phyloP scores from a whole-genome alignment of 2,888 invertebrate genomes.

The Lycia hirtaria region DNA sequence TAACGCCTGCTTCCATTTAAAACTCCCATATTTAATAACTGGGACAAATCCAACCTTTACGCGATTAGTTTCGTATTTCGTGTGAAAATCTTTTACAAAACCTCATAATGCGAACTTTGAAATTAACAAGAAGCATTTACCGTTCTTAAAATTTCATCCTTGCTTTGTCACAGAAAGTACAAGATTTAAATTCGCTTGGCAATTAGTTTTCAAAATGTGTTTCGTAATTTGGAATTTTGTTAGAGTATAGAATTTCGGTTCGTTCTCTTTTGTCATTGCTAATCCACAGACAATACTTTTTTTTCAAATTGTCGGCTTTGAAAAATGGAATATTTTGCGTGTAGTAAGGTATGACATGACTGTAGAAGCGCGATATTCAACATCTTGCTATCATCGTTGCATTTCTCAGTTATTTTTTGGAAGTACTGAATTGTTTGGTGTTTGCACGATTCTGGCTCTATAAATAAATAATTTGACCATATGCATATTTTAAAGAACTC shows the following conservation, averaged over 20 bases:
- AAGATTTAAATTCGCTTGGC: background rate
- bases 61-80: slow-evolving; percentile 29
- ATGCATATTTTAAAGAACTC: too few relatives aligned
- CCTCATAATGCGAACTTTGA: slow-evolving; percentile 8
- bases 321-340: slow-evolving; percentile 6
- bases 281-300: slow-evolving; percentile 55
- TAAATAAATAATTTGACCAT: too few relatives aligned
- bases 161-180: background rate
- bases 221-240: slow-evolving; percentile 10
- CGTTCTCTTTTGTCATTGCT: slow-evolving; percentile 50
- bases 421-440: too few relatives aligned
- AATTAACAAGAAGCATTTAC: background rate
- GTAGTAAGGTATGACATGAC: background rate
- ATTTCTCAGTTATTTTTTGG: too few relatives aligned
- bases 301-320: slow-evolving; percentile 43
- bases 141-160: background rate
- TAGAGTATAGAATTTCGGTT: slow-evolving; percentile 39
- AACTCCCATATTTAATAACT: slow-evolving; percentile 2
- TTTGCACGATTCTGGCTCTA: too few relatives aligned
- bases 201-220: background rate
- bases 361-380: background rate
- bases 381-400: too few relatives aligned
- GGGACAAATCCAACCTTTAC: slow-evolving; percentile 14
- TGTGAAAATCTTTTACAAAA: slow-evolving; percentile 21
- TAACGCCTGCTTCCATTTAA: slow-evolving; percentile 2